Percentiles rank a stretch among this genome's conserved stretches.
These are phyloP conservation scores for Ciconia maguari DNA, from an alignment of 2,113 vertebrate species.

Conservation along the genomic window DNA sequence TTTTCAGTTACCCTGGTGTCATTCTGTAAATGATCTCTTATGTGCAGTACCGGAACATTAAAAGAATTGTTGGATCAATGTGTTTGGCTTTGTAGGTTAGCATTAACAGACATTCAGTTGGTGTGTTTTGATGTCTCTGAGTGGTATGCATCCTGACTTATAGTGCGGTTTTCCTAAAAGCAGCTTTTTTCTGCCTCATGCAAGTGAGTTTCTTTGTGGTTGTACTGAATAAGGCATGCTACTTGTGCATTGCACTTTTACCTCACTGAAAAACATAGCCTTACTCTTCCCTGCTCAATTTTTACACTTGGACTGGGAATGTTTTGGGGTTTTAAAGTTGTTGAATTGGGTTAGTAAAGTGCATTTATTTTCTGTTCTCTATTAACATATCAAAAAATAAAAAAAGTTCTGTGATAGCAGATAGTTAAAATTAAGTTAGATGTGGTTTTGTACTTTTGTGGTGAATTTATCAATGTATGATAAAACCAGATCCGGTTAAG, in stretches of 20 bases:
- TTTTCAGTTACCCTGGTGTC: neutral
- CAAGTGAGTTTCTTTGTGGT: neutral
- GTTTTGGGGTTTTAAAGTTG: neutral
- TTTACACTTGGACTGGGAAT: neutral
- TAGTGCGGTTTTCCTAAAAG: neutral
- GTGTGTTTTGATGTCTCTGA: neutral
- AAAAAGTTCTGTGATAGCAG: neutral
- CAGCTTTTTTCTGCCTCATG: neutral
- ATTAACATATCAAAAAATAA: neutral
- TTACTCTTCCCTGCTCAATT: neutral
- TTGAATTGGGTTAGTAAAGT: neutral
- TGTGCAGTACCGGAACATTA: neutral
- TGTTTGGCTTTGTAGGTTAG: neutral
- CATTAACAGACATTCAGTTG: neutral
- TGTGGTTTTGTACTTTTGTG: neutral
- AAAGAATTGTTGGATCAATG: neutral
- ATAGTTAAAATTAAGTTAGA: neutral
- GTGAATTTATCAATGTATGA: neutral
- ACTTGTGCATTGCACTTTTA: neutral
- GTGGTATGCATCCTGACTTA: neutral
- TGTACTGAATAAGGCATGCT: neutral
- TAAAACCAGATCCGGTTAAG: neutral
- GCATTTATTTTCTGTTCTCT: neutral
- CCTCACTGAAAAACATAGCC: neutral
- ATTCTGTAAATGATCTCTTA: neutral